phyloP scores from a whole-genome alignment of 2,797 vertebrate species.

The Eulemur rubriventer region DNA sequence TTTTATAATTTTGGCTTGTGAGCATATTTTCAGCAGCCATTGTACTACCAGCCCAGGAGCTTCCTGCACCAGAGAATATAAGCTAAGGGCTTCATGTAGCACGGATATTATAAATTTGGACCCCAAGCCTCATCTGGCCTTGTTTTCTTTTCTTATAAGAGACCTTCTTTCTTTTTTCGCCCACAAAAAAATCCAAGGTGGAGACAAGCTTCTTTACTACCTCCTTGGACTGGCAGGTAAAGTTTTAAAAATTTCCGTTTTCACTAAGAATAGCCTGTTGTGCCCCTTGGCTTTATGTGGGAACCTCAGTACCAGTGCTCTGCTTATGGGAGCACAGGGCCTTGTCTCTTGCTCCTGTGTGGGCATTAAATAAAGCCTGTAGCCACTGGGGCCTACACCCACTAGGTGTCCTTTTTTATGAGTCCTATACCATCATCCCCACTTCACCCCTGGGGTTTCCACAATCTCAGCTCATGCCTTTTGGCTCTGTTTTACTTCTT shows the following conservation, averaged over 20 bases:
- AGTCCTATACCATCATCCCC: not conserved
- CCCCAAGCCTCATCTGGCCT: not conserved
- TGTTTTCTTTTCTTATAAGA: not conserved
- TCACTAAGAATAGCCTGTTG: not conserved
- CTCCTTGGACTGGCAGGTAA: not conserved
- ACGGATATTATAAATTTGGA: not conserved
- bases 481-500: not conserved
- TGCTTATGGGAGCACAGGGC: not conserved
- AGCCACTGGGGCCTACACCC: not conserved
- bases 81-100: not conserved
- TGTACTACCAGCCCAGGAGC: not conserved
- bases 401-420: not conserved
- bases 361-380: not conserved
- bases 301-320: not conserved
- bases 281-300: not conserved
- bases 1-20: not conserved
- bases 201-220: not conserved
- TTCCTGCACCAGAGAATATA: not conserved
- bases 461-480: not conserved
- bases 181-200: not conserved
- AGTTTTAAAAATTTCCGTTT: not conserved
- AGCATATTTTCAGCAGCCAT: not conserved
- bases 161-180: too few species aligned
- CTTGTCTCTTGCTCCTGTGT: not conserved
- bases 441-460: not conserved